Conservation (phyloP, 2,888 invertebrate genomes). For the Chrysopilus asiliformis region DNA sequence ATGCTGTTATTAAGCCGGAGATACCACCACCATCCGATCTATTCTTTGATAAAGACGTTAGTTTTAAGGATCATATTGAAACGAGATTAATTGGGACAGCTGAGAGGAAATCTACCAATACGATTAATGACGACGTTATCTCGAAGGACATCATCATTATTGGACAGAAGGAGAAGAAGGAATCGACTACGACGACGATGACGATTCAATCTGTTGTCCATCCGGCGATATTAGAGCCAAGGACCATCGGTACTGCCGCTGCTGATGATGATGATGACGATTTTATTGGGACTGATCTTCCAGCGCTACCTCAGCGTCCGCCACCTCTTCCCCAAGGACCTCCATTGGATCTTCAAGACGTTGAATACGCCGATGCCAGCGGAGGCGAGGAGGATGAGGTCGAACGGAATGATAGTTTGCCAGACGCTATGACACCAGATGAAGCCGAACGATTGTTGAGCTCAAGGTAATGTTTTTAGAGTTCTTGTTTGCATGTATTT, state of each 20-base stretch:
- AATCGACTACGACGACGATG: slow-evolving; percentile 24
- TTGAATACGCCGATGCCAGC: slow-evolving; percentile 44
- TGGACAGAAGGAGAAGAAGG: slow-evolving; percentile 14
- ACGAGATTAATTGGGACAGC: background rate
- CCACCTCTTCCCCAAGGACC: slow-evolving; percentile 38
- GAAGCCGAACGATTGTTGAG: slow-evolving; percentile 80
- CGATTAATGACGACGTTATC: background rate
- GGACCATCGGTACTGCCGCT: slow-evolving; percentile 29
- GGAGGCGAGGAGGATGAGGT: slow-evolving; percentile 36
- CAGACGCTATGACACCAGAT: slow-evolving; percentile 64
- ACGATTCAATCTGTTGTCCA: slow-evolving; percentile 16
- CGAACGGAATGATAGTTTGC: slow-evolving; percentile 31
- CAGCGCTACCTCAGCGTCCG: slow-evolving; percentile 22
- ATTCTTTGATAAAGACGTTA: slow-evolving; percentile 19
- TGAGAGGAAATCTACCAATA: background rate
- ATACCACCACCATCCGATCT: slow-evolving; percentile 22
- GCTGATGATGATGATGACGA: slow-evolving; percentile 27
- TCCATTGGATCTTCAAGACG: slow-evolving; percentile 42
- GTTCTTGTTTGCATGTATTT: slow-evolving; percentile 1
- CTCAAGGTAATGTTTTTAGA: slow-evolving; percentile 46
- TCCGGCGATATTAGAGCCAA: slow-evolving; percentile 18
- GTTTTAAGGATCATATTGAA: slow-evolving; percentile 5
- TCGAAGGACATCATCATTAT: background rate
- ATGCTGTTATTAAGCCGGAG: slow-evolving; percentile 35
- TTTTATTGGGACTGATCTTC: slow-evolving; percentile 22